Base-by-base conservation (phyloP, 1,140 invertebrate genomes). In the Leptinotarsa defecta region DNA sequence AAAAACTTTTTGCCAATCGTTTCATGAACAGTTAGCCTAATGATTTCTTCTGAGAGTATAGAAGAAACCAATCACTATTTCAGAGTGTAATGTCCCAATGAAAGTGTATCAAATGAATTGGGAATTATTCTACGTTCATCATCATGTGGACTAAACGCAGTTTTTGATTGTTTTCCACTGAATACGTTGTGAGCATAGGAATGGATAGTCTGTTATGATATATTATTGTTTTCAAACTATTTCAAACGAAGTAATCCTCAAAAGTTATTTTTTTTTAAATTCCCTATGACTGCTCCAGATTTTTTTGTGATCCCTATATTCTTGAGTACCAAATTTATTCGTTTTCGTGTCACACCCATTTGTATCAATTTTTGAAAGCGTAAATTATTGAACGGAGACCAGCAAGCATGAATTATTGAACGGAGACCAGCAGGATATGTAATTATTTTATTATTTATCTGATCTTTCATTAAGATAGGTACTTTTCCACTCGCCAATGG, bases 381-480 rank as follows among this genome's bases (percentile, higher is more conserved):
- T n/a, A 0, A n/a, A 20, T n/a, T n/a, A 34, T 34, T 8, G 1
- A 34, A 34, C 27, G 27, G 1, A 34, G 20, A 65, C 13, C 20
- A 6, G 17, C 8, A 62, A 62, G 20, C 57, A 1, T 5, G 13
- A 17, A 11, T 5, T 6, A 27, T 27, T 27, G 27, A 24, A 24
- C 3, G 24, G 24, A 24, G 4, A 24, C 63, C 20, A 65, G 63
- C 20, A 83, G 85, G 88, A 79, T 85, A 80, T 20, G 68, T 75
- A 52, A 88, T 82, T 57, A 84, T 80, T 73, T 74, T 75, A 6
- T 85, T 85, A 75, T 82, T 83, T 19, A 77, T 80, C 81, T 89
- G 88, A 83, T 88, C 87, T 82, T 88, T 89, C 78, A 65, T 74
- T 5, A 74, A 24, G 5, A 27, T 5, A 5, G 27, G 5, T 27